Evolutionary conservation across 2,797 vertebrate species (phyloP).

Genomic region (Pseudomugil tenellus): DNA sequence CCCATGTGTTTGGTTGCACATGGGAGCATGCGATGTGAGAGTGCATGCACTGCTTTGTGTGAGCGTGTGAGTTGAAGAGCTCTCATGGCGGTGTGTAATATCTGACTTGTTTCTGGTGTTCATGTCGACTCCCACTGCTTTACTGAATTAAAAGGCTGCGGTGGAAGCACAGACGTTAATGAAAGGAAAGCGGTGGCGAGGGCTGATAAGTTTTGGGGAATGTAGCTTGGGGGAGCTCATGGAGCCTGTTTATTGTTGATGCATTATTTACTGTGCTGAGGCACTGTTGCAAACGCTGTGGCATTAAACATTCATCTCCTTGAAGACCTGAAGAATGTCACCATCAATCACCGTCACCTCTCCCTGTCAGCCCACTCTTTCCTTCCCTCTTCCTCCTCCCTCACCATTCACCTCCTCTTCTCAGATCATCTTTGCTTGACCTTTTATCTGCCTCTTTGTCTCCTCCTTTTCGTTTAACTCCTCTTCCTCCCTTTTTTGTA

Average conservation of each 20-base stretch:
- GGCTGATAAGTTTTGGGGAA: conserved; percentile 30
- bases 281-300: conserved; percentile 63
- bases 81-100: conserved; percentile 43
- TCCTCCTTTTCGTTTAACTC: conserved; percentile 33
- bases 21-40: not conserved
- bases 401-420: conserved; percentile 29
- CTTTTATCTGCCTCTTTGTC: conserved; percentile 45
- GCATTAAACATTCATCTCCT: conserved; percentile 80
- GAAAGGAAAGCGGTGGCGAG: conserved; percentile 33
- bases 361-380: conserved; percentile 56
- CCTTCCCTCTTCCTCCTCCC: conserved; percentile 21
- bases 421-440: conserved; percentile 40
- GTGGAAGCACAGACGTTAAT: conserved; percentile 10
- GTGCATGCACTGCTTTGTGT: conserved; percentile 11
- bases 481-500: conserved; percentile 10
- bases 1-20: too few species aligned
- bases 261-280: conserved; percentile 78
- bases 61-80: conserved; percentile 43
- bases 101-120: conserved; percentile 56
- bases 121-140: conserved; percentile 52
- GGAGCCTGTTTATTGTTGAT: conserved; percentile 77
- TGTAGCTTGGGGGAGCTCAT: conserved; percentile 39
- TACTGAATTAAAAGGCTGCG: conserved; percentile 28
- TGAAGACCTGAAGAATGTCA: conserved; percentile 72
- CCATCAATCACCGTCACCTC: conserved; percentile 76